Evolutionary conservation across 92 coral and sea anemone species (phyloP).

Genomic region (Umimayanthus chanpuru): DNA sequence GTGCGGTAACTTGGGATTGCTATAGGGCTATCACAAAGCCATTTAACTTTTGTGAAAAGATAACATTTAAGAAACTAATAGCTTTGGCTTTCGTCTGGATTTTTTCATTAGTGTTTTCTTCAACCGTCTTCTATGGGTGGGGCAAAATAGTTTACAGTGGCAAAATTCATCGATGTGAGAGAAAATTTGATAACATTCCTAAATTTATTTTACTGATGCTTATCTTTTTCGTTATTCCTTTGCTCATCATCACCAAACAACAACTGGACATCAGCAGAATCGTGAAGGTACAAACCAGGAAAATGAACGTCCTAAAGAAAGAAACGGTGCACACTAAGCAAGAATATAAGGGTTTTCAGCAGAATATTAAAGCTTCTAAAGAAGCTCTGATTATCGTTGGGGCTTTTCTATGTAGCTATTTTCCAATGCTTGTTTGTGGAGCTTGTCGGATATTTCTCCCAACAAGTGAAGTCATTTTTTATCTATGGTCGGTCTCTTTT

Average conservation of each 20-base stretch:
- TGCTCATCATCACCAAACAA: slow-evolving; percentile 14
- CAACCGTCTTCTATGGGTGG: slow-evolving; percentile 16
- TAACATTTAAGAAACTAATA: slow-evolving; percentile 3
- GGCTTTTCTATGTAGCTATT: slow-evolving; percentile 15
- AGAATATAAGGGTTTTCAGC: neutral
- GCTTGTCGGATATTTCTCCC: slow-evolving; percentile 10
- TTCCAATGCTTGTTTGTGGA: neutral
- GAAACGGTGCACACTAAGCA: neutral
- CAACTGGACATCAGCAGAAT: slow-evolving; percentile 18
- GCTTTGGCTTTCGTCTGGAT: slow-evolving; percentile 15
- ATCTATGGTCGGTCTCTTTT: neutral
- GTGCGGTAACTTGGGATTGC: slow-evolving; percentile 27
- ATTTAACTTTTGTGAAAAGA: neutral
- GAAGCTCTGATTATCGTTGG: slow-evolving; percentile 16
- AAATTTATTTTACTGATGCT: neutral
- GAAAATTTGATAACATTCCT: neutral
- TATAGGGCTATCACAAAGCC: slow-evolving; percentile 34
- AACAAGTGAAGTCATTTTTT: neutral
- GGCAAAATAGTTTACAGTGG: slow-evolving; percentile 11
- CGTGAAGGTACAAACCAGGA: slow-evolving; percentile 5
- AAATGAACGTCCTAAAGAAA: neutral
- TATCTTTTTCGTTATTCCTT: neutral
- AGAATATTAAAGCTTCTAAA: slow-evolving; percentile 3
- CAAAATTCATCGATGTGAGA: slow-evolving; percentile 20
- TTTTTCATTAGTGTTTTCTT: neutral